phyloP scores from a whole-genome alignment of 1,140 invertebrate species.

The Meloidogyne exigua region DNA sequence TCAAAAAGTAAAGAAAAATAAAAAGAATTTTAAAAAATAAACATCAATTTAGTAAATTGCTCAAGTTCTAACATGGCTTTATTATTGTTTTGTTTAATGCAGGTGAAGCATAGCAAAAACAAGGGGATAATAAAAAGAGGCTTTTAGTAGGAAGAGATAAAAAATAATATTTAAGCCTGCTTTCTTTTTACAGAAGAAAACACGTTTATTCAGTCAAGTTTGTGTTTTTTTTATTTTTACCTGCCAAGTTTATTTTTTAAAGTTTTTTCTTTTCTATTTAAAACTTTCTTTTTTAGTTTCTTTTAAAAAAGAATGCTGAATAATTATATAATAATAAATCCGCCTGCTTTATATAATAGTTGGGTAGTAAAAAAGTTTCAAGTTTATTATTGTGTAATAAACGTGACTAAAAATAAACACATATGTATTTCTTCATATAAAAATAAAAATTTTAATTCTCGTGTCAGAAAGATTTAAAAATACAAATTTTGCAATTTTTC shows the following conservation, averaged over 20 bases:
- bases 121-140: neutral
- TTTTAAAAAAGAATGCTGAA: neutral
- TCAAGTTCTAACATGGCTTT: neutral
- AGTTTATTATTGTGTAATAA: too few relatives aligned
- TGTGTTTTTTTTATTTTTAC: neutral
- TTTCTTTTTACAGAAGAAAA: neutral
- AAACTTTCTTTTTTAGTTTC: neutral
- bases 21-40: neutral
- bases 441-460: neutral
- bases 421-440: neutral
- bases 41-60: neutral
- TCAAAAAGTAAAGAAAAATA: neutral
- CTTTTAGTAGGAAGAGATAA: neutral
- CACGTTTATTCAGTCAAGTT: neutral
- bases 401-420: neutral
- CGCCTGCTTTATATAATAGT: too few relatives aligned
- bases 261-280: neutral
- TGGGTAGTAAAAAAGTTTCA: too few relatives aligned
- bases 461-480: neutral
- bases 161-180: neutral
- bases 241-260: neutral
- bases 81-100: conserved; percentile 2
- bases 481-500: conserved; percentile 2
- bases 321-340: neutral
- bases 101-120: neutral